A percentile compares a stretch with the other conserved stretches of the same genome.
Conservation (phyloP, 1,140 invertebrate species). For the Holotrichia oblita region DNA sequence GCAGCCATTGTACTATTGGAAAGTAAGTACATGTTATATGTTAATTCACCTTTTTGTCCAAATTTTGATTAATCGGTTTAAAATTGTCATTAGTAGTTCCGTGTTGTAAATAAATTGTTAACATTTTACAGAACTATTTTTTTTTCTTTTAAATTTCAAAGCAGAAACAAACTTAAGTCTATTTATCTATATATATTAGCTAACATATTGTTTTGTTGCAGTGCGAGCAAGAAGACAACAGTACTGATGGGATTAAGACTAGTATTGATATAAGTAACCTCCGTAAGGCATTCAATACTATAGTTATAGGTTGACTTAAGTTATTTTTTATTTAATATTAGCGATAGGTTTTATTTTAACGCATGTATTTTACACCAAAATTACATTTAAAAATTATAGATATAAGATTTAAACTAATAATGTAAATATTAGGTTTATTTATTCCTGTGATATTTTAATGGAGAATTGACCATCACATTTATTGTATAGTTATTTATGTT, state of each 20-base stretch:
- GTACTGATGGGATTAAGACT: slow-evolving; percentile 46
- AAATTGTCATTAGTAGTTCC: no score
- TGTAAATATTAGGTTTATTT: slow-evolving; percentile 35
- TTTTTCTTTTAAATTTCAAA: no score
- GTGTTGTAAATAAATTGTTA: no score
- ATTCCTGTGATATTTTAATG: slow-evolving; percentile 44
- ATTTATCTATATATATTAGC: no score
- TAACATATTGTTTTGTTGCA: slow-evolving; percentile 64
- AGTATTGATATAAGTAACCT: slow-evolving; percentile 17
- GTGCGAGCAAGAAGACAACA: slow-evolving; percentile 66
- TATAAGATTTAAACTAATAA: no score
- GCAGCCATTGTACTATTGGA: slow-evolving; percentile 76
- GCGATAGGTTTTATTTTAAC: slow-evolving; percentile 28
- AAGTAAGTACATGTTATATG: no score
- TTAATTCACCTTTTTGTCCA: no score
- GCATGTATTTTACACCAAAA: slow-evolving; percentile 30
- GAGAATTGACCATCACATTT: slow-evolving; percentile 37
- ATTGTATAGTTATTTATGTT: slow-evolving; percentile 27
- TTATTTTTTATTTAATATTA: slow-evolving; percentile 30
- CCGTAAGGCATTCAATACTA: slow-evolving; percentile 11
- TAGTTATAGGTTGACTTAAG: not conserved
- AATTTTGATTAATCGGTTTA: no score
- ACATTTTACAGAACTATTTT: no score
- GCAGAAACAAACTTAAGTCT: no score
- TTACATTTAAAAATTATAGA: no score